Evolutionary conservation across 1,140 invertebrate species (phyloP).

Genomic region (Uloborus diversus): DNA sequence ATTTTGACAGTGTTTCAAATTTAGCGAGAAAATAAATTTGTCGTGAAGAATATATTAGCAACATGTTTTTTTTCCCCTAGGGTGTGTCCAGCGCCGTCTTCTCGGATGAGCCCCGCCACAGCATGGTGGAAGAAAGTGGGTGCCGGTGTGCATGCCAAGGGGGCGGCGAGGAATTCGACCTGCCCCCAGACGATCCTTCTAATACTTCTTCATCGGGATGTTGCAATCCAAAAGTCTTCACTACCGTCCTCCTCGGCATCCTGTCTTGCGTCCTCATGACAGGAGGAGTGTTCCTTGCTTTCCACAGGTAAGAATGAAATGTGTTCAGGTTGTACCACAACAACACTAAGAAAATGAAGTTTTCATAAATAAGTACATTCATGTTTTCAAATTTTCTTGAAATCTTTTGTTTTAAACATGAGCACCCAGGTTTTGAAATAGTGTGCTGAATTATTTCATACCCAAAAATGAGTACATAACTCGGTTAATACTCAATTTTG

Average conservation of each 20-base stretch:
- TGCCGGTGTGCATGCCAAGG: constrained; percentile 15
- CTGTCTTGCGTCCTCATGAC: constrained; percentile 49
- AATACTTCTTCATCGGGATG: constrained; percentile 21
- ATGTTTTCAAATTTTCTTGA: no score
- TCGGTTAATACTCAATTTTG: no score
- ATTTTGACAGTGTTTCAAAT: no score
- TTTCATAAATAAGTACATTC: no score
- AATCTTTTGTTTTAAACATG: no score
- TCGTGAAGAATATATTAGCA: no score
- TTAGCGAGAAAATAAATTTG: no score
- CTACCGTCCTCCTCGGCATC: constrained; percentile 34
- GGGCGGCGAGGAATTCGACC: not conserved
- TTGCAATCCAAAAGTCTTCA: constrained; percentile 33
- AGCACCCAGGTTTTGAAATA: no score
- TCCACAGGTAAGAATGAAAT: constrained; percentile 12
- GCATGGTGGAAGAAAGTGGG: constrained; percentile 22
- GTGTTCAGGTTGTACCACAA: no score
- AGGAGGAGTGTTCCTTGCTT: constrained; percentile 51
- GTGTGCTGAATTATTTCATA: no score
- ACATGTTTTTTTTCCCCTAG: not conserved
- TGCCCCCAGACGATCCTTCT: not conserved
- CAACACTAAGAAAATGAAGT: no score
- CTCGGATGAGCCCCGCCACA: constrained; percentile 24
- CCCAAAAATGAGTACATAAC: no score
- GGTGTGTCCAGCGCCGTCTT: constrained; percentile 5